phyloP scores from a whole-genome alignment of 2,888 invertebrate species.

The Chloromyia formosa region DNA sequence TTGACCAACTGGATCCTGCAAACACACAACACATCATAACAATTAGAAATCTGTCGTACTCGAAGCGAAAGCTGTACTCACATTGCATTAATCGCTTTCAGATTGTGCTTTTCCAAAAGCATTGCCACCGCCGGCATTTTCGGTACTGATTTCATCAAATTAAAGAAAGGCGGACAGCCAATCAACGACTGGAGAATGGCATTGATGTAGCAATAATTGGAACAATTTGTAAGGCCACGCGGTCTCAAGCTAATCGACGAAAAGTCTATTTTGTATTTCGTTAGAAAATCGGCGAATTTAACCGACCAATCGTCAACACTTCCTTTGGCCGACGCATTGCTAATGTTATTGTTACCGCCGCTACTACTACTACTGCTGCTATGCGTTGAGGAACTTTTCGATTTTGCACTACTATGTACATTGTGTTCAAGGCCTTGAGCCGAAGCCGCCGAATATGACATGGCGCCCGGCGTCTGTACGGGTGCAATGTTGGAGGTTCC shows the following conservation, averaged over 20 bases:
- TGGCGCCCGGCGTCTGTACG: slow-evolving; percentile 56
- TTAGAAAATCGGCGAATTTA: slow-evolving; percentile 75
- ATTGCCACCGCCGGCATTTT: slow-evolving; percentile 67
- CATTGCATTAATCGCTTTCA: slow-evolving; percentile 93
- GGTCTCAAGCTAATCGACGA: slow-evolving; percentile 83
- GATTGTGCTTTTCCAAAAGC: slow-evolving; percentile 69
- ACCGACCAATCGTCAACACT: slow-evolving; percentile 60
- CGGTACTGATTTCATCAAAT: slow-evolving; percentile 83
- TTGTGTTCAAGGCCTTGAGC: slow-evolving; percentile 58
- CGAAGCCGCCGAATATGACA: slow-evolving; percentile 64
- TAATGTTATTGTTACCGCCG: not conserved
- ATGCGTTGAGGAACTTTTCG: slow-evolving; percentile 38
- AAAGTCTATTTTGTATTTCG: slow-evolving; percentile 80
- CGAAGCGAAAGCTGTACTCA: slow-evolving; percentile 66
- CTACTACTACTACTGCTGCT: slow-evolving; percentile 24
- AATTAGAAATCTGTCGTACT: no score
- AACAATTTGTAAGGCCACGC: slow-evolving; percentile 89
- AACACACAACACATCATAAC: no score
- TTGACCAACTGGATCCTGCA: slow-evolving; percentile 70
- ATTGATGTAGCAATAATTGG: slow-evolving; percentile 97
- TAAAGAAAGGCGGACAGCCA: slow-evolving; percentile 95
- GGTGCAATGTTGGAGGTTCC: slow-evolving; percentile 55
- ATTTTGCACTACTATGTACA: slow-evolving; percentile 43
- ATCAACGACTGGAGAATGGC: slow-evolving; percentile 92
- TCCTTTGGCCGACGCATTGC: slow-evolving; percentile 16